These are phyloP conservation scores for Podiceps cristatus DNA, from an alignment of 2,113 vertebrate species.

Conservation along the genomic window DNA sequence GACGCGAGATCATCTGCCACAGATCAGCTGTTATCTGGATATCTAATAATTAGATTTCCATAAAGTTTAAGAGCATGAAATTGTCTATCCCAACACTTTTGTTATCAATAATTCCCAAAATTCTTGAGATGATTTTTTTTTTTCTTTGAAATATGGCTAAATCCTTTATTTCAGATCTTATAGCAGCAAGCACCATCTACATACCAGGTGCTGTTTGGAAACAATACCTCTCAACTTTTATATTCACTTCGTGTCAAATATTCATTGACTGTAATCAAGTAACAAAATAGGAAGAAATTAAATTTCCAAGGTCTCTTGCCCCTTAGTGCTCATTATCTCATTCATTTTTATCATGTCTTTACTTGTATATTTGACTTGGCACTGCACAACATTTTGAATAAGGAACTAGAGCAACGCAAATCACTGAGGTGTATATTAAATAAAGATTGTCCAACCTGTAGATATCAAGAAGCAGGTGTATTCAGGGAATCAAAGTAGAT, in stretches of 20 bases:
- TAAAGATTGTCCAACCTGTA: background rate
- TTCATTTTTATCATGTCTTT: conserved; percentile 1
- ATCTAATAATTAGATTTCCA: background rate
- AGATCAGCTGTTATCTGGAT: background rate
- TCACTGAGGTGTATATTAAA: background rate
- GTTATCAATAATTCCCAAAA: background rate
- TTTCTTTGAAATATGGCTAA: background rate
- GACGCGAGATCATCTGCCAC: background rate
- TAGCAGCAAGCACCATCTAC: background rate
- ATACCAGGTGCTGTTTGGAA: background rate
- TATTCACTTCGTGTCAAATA: background rate
- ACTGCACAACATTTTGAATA: background rate
- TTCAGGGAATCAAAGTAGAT: background rate
- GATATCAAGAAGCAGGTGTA: background rate
- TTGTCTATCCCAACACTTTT: background rate
- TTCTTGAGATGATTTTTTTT: background rate
- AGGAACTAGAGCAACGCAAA: background rate
- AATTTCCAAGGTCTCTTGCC: background rate
- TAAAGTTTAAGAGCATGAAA: background rate
- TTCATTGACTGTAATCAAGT: background rate
- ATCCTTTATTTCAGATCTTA: background rate
- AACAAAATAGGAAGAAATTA: background rate
- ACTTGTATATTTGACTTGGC: background rate
- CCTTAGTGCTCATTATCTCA: background rate
- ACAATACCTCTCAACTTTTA: background rate